Evolutionary conservation across 1,140 invertebrate species (phyloP).

Genomic region (Planococcus citri): DNA sequence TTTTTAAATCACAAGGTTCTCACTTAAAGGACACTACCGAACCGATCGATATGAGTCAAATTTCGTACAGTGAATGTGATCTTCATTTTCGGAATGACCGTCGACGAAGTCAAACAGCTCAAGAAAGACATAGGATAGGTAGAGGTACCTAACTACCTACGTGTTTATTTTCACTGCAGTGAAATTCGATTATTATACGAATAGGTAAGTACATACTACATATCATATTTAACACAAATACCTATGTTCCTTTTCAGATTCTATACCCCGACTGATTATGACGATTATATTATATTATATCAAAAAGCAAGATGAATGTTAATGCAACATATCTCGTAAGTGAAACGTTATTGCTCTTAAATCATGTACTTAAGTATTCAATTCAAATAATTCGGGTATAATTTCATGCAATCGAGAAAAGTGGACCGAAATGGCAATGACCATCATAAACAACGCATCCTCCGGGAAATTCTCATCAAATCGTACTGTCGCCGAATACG

Average conservation of each 20-base stretch:
- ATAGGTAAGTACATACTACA: too few relatives aligned
- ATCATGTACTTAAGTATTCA: too few relatives aligned
- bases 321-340: slow-evolving; percentile 68
- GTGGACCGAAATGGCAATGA: slow-evolving; percentile 95
- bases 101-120: slow-evolving; percentile 76
- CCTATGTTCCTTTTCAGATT: slow-evolving; percentile 43
- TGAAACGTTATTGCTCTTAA: not conserved
- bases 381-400: not conserved
- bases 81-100: slow-evolving; percentile 98
- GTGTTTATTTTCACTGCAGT: not conserved
- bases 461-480: slow-evolving; percentile 98
- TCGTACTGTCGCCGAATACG: slow-evolving; percentile 93
- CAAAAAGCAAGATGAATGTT: slow-evolving; percentile 79
- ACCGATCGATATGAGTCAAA: too few relatives aligned
- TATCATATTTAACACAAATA: not conserved
- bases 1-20: too few relatives aligned
- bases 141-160: too few relatives aligned
- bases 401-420: slow-evolving; percentile 59
- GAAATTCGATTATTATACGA: too few relatives aligned
- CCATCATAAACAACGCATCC: slow-evolving; percentile 88
- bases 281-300: slow-evolving; percentile 93
- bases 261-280: slow-evolving; percentile 85
- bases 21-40: too few relatives aligned
- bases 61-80: too few relatives aligned
- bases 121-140: slow-evolving; percentile 68